These are phyloP conservation scores for Plebejus melissa DNA, from an alignment of 2,888 invertebrate species.

Conservation along the genomic window DNA sequence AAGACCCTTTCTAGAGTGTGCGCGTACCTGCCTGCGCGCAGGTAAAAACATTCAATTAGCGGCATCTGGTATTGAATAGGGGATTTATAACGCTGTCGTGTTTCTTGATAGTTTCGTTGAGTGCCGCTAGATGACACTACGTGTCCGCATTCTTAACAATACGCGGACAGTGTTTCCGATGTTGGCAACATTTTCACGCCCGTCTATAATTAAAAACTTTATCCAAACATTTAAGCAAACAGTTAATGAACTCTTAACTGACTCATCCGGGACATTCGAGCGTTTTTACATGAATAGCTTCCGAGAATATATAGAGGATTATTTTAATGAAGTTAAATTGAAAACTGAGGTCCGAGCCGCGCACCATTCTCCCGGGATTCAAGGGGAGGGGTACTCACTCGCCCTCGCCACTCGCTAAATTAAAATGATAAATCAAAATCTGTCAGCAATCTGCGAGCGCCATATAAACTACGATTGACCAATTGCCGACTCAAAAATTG, in stretches of 20 bases:
- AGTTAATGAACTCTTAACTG: slow-evolving; percentile 16
- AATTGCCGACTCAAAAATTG: slow-evolving; percentile 23
- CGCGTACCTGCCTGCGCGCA: too few species aligned
- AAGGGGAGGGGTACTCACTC: slow-evolving; percentile 54
- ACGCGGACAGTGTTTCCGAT: not conserved
- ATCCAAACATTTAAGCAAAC: slow-evolving; percentile 16
- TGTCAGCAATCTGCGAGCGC: slow-evolving; percentile 45
- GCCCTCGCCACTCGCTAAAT: slow-evolving; percentile 68
- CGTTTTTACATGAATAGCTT: slow-evolving; percentile 43
- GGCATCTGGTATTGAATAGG: too few species aligned
- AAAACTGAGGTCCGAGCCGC: slow-evolving; percentile 53
- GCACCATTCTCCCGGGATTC: slow-evolving; percentile 50
- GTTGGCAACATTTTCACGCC: not conserved
- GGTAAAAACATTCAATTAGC: too few species aligned
- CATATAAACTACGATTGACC: slow-evolving; percentile 28
- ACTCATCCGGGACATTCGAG: slow-evolving; percentile 1
- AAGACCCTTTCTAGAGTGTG: too few species aligned
- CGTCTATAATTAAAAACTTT: slow-evolving; percentile 11
- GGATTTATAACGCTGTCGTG: too few species aligned
- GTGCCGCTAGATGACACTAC: too few species aligned
- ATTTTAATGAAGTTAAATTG: slow-evolving; percentile 62
- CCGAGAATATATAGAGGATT: slow-evolving; percentile 55
- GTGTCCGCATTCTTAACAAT: too few species aligned
- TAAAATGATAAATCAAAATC: slow-evolving; percentile 77
- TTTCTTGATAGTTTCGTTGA: too few species aligned